These are phyloP conservation scores for Podilymbus podiceps DNA, from an alignment of 2,113 vertebrate genomes.

Conservation along the genomic window DNA sequence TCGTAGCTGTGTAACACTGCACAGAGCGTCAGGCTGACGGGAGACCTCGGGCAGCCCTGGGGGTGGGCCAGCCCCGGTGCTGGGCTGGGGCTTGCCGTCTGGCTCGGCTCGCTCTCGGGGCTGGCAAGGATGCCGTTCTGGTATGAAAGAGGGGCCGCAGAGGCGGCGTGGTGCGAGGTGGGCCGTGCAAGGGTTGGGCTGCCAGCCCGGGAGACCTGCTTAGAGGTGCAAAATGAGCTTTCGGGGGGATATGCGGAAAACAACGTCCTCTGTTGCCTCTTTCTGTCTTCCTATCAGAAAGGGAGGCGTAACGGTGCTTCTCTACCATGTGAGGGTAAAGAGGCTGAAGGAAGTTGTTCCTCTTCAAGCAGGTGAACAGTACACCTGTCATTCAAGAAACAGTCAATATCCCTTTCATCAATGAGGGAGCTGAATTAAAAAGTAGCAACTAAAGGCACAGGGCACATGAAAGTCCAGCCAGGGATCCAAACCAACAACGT, in stretches of 20 bases:
- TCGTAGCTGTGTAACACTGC: background rate
- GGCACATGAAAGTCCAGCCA: background rate
- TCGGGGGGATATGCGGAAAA: background rate
- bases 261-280: background rate
- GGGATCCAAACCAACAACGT: background rate
- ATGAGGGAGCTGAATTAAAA: background rate
- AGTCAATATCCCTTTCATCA: background rate
- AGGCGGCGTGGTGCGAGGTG: fast-evolving
- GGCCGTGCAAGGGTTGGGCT: background rate
- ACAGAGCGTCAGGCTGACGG: background rate
- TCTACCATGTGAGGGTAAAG: background rate
- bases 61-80: fast-evolving
- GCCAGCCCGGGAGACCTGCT: background rate
- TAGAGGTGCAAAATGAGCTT: background rate
- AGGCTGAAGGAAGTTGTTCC: background rate
- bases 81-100: background rate
- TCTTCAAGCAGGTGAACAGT: background rate
- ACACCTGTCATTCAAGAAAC: background rate
- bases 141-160: fast-evolving
- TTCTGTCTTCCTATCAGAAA: background rate
- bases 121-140: background rate
- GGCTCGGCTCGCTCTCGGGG: background rate
- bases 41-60: background rate
- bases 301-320: background rate
- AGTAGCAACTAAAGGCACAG: background rate